Conservation (phyloP, 2,888 invertebrate genomes). For the Xestia xanthographa region DNA sequence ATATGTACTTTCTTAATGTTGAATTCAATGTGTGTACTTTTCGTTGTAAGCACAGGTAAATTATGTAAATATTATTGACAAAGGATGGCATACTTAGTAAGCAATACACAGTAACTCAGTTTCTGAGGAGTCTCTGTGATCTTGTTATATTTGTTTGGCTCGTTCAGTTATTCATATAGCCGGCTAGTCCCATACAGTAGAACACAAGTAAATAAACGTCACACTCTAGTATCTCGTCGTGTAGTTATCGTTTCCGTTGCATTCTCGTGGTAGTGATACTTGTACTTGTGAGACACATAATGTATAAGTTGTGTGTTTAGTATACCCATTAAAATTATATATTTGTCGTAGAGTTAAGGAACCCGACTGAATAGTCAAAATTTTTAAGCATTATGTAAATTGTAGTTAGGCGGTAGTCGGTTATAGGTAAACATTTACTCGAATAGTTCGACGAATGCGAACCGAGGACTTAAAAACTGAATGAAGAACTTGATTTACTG, state of each 20-base stretch:
- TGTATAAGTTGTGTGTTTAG: slow-evolving; percentile 63
- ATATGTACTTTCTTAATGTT: slow-evolving; percentile 53
- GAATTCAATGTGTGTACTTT: slow-evolving; percentile 46
- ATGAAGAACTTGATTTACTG: slow-evolving; percentile 51
- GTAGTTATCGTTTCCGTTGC: slow-evolving; percentile 51
- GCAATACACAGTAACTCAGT: slow-evolving; percentile 27
- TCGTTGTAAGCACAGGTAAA: slow-evolving; percentile 44
- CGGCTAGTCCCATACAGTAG: slow-evolving; percentile 41
- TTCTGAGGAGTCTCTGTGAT: slow-evolving; percentile 37
- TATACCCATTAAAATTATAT: slow-evolving; percentile 70
- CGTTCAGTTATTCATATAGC: slow-evolving; percentile 41
- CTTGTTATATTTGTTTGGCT: slow-evolving; percentile 36
- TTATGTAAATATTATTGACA: slow-evolving; percentile 60
- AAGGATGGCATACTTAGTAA: slow-evolving; percentile 52
- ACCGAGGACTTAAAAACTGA: slow-evolving; percentile 53
- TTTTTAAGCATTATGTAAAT: slow-evolving; percentile 86
- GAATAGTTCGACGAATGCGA: slow-evolving; percentile 63
- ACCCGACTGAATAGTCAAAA: slow-evolving; percentile 90
- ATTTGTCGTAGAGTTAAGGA: slow-evolving; percentile 84
- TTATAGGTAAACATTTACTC: slow-evolving; percentile 78
- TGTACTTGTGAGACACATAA: slow-evolving; percentile 58
- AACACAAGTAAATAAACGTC: slow-evolving; percentile 24
- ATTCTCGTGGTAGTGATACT: slow-evolving; percentile 55
- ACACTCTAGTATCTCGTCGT: slow-evolving; percentile 32
- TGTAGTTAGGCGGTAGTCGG: slow-evolving; percentile 78